phyloP scores from a whole-genome alignment of 2,888 invertebrate species.

The Tolmerus cingulatus region DNA sequence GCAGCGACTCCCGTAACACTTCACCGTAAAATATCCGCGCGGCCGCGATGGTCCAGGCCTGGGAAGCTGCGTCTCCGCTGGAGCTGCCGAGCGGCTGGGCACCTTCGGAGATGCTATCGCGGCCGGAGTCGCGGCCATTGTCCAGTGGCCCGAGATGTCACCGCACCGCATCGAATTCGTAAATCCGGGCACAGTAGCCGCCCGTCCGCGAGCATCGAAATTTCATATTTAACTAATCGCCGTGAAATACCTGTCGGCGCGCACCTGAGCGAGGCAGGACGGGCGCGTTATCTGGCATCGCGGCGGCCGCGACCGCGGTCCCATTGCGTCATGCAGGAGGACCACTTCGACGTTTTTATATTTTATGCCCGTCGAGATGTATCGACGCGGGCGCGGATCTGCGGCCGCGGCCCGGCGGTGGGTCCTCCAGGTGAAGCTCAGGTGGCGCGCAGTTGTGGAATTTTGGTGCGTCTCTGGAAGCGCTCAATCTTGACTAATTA shows the following conservation, averaged over 20 bases:
- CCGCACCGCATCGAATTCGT: slow-evolving; percentile 2
- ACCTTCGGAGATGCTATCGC: slow-evolving; percentile 5
- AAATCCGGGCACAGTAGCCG: slow-evolving; percentile 24
- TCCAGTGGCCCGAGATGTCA: slow-evolving; percentile 2
- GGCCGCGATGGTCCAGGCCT: background rate
- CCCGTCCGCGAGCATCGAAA: slow-evolving; percentile 13
- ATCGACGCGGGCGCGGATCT: background rate
- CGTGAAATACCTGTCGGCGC: slow-evolving; percentile 34
- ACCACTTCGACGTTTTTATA: slow-evolving; percentile 7
- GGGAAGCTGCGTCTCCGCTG: background rate
- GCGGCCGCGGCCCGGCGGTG: background rate
- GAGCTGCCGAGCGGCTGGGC: background rate
- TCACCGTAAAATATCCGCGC: slow-evolving; percentile 42
- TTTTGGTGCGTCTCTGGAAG: background rate
- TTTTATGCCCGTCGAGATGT: slow-evolving; percentile 14
- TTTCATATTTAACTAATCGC: slow-evolving; percentile 39
- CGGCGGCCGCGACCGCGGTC: background rate
- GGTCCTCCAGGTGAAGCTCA: slow-evolving; percentile 16
- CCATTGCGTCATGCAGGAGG: background rate
- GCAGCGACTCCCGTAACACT: slow-evolving; percentile 48
- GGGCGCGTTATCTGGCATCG: background rate
- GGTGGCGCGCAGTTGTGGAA: slow-evolving; percentile 24
- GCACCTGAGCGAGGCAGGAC: slow-evolving; percentile 15
- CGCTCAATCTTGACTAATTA: slow-evolving; percentile 37
- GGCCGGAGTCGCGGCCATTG: background rate